Base-by-base conservation (phyloP, 2,888 invertebrate species). In the Drosophila fulvimacula region DNA sequence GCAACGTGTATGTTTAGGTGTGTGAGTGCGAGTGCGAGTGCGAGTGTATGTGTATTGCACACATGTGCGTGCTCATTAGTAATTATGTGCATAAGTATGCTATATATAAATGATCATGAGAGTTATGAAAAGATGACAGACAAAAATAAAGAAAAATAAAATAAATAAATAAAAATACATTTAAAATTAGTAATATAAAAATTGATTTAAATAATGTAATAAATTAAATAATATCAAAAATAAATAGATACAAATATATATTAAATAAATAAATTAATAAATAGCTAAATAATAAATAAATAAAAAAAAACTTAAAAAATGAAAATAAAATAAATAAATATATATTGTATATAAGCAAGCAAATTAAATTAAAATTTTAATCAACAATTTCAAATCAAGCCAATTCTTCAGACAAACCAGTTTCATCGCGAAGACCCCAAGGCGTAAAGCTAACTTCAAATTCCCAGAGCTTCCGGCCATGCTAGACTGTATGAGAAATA, bases 51-150 rank as follows among this genome's bases (percentile, higher is more conserved):
- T 30, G 30, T 13, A 3, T 44, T 10, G 19, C 34, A 24, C 36
- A 24, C 36, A 51, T 38, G 21, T 48, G 32, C 36, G n/a, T 34
- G 41, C 64, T 42, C 60, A 69, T 65, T 69, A 57, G 65, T 58
- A 58, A 62, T 53, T 57, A 52, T 34, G 34, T 46, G 46, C n/a
- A 32, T 13, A 38, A 34, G 46, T 49, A 17, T 49, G 27, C 19
- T 55, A 56, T 13, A 46, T 32, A 34, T 17, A 51, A 27, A 17
- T 39, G 34, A 24, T 34, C 13, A 15, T 0, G 24, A 10, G 41
- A 17, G 48, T 11, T 19, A 21, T 7, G 21, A 15, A 13, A 11
- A 11, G 1, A 6, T 15, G 15, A 36, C 0, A 42, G 15, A 3
- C 13, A 15, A 15, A 42, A 42, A 21, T 21, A 42, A 34, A 34